Base-by-base conservation (phyloP, 2,113 vertebrate species). In the Ceratotherium simum region DNA sequence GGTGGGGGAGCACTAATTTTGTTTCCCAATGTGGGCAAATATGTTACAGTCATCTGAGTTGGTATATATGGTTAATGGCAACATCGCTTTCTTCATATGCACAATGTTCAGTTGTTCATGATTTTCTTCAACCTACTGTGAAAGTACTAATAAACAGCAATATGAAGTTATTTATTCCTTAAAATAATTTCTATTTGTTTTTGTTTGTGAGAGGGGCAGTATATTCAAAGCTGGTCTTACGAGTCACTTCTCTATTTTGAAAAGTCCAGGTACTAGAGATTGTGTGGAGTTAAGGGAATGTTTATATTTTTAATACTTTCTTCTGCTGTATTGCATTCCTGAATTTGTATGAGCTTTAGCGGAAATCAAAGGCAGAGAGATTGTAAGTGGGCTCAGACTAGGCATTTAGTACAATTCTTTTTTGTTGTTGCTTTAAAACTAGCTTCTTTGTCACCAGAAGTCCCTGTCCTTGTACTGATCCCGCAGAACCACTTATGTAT, bases 351-450 rank as follows among this genome's bases (percentile, higher is more conserved):
- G 95, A 97, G 87, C 72, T 90, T 58, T 33, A 60, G 75, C 3
- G 3, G 75, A 94, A 97, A 72, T 56, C 85, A 92, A 93, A 93
- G 83, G 29, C 39, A 0, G 58, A 93, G 85, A 81, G 90, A 94
- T 72, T 95, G 69, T 90, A 81, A 91, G 33, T 90, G 58, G 42
- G 39, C 78, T 92, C 65, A 84, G 48, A 60, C 70, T 62, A 31
- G 23, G 89, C 58, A 64, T 65, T 93, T 39, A 78, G 64, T 91
- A 96, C 96, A 97, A 97, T 97, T 94, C 86, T 84, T 97, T 95
- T 90, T 98, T 96, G 96, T 93, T 95, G 91, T 97, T 97, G 90
- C 96, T 97, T 95, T 67, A 80, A 94, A 98, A 96, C 54, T 54
- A 84, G 83, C 75, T 81, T 96, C 95, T 93, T 96, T 98, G 95